Evolutionary conservation across 2,797 vertebrate species (phyloP).

Genomic region (Loriculus beryllinus): DNA sequence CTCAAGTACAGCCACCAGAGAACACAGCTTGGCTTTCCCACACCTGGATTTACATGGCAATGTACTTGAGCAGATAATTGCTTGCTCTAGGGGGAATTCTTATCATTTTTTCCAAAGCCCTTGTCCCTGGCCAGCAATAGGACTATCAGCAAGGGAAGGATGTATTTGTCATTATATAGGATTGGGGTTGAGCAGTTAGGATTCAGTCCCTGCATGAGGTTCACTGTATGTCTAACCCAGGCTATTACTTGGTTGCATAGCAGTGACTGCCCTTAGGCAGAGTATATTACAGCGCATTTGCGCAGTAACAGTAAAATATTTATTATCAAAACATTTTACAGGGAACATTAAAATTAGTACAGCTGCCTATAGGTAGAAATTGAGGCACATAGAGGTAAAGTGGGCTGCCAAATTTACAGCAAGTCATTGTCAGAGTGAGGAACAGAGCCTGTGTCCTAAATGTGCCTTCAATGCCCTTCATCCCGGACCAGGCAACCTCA

Average conservation of each 20-base stretch:
- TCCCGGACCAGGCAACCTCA: background rate
- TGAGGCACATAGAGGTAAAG: background rate
- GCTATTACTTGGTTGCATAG: background rate
- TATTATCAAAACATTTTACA: background rate
- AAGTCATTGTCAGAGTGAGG: background rate
- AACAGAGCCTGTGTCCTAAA: background rate
- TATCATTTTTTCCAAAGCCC: fast-evolving
- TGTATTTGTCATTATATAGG: background rate
- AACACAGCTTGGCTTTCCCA: background rate
- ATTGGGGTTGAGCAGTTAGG: background rate
- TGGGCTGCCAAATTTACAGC: background rate
- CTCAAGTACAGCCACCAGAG: background rate
- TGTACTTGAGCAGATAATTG: background rate
- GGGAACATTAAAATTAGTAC: background rate
- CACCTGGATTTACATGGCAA: background rate
- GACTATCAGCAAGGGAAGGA: background rate
- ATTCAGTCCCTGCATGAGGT: background rate
- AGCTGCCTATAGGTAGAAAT: background rate
- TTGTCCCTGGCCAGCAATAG: background rate
- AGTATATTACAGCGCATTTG: background rate
- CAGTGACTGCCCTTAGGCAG: background rate
- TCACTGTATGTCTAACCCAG: background rate
- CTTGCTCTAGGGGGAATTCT: background rate
- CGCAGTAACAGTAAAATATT: background rate
- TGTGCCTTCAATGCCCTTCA: background rate